phyloP scores from a whole-genome alignment of 1,140 invertebrate genomes.

The Conus betulinus region DNA sequence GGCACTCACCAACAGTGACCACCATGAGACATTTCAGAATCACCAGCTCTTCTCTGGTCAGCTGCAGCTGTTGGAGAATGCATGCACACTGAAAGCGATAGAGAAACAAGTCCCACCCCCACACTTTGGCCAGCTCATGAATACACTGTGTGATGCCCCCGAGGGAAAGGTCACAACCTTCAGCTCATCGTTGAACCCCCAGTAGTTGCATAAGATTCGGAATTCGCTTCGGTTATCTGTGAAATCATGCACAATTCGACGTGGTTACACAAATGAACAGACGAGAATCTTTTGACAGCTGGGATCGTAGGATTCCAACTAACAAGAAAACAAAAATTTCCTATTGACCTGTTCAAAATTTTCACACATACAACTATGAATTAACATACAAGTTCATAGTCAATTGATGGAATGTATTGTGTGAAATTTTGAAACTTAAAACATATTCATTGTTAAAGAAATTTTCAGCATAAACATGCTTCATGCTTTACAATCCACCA shows the following conservation, averaged over 20 bases:
- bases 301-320: too few relatives aligned
- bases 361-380: too few relatives aligned
- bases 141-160: neutral
- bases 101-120: neutral
- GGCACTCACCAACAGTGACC: neutral
- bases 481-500: too few relatives aligned
- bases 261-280: neutral
- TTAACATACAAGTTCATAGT: too few relatives aligned
- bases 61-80: neutral
- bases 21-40: neutral
- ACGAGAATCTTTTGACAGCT: neutral
- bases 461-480: too few relatives aligned
- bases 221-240: conserved; percentile 21
- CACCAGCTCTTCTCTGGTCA: neutral
- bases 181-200: neutral
- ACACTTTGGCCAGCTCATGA: neutral
- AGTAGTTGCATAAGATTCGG: neutral
- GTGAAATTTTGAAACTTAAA: too few relatives aligned
- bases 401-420: too few relatives aligned
- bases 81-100: neutral
- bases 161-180: conserved; percentile 7
- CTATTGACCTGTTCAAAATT: too few relatives aligned
- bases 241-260: neutral
- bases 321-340: too few relatives aligned
- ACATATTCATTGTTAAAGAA: too few relatives aligned